A percentile compares a stretch with the other conserved stretches of the same genome.
phyloP scores from a whole-genome alignment of 2,888 invertebrate species.

The Lymantria monacha region DNA sequence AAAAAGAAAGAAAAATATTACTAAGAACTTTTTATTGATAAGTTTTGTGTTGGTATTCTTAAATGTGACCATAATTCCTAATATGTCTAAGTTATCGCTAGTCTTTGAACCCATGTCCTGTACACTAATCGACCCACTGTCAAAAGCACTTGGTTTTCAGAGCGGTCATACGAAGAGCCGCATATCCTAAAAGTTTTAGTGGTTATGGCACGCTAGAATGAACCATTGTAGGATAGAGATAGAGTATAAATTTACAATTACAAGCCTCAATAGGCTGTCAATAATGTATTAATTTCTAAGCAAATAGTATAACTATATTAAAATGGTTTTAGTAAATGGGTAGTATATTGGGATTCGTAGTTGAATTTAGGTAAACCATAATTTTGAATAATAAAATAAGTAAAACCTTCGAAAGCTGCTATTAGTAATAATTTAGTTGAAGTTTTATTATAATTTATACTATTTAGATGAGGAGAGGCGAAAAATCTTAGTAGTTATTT shows the following conservation, averaged over 20 bases:
- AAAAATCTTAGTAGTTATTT: too few species aligned
- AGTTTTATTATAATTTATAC: too few species aligned
- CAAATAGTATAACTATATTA: conserved; percentile 20
- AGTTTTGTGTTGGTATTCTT: conserved; percentile 19
- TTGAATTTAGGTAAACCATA: too few species aligned
- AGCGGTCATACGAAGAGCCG: conserved; percentile 55
- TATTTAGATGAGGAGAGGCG: too few species aligned
- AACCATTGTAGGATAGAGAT: conserved; percentile 6
- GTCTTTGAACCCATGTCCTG: conserved; percentile 61
- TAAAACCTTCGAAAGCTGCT: too few species aligned
- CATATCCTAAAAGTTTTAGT: conserved; percentile 28
- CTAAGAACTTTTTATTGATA: conserved; percentile 12
- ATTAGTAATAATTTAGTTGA: too few species aligned
- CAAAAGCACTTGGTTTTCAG: conserved; percentile 67
- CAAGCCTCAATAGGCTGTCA: not conserved
- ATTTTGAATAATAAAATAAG: too few species aligned
- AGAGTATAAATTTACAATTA: conserved; percentile 1
- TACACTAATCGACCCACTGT: conserved; percentile 71
- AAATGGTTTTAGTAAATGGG: too few species aligned
- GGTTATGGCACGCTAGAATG: conserved; percentile 10
- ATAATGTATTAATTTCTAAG: conserved; percentile 12
- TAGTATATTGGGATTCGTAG: too few species aligned
- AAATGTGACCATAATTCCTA: conserved; percentile 29
- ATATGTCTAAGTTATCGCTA: conserved; percentile 44
- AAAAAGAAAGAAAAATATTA: not conserved